Percentiles rank a stretch among this genome's conserved stretches.
Conservation (phyloP, 2,888 invertebrate species). For the Arrhopalites spinosus region DNA sequence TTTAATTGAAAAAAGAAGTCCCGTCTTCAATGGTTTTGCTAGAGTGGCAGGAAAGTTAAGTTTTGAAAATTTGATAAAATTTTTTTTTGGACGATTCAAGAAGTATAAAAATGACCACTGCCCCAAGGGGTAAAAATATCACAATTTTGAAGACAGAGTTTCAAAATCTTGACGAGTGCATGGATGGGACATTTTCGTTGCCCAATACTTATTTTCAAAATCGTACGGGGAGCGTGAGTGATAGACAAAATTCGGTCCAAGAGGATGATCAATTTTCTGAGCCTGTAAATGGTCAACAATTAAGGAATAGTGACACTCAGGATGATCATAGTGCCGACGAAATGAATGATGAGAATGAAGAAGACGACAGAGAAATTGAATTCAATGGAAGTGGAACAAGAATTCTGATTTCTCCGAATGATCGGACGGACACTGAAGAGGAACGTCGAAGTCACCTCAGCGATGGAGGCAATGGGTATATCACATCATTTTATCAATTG, state of each 20-base stretch:
- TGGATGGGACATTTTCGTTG: constrained; percentile 14
- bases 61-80: not conserved
- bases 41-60: too few species aligned
- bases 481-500: not conserved
- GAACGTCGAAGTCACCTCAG: constrained; percentile 36
- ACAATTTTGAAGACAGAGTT: constrained; percentile 24
- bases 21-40: too few species aligned
- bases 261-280: not conserved
- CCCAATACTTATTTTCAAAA: constrained; percentile 27
- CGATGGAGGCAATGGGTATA: constrained; percentile 35
- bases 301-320: not conserved
- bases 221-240: constrained; percentile 1
- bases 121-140: constrained; percentile 2
- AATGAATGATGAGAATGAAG: constrained; percentile 23
- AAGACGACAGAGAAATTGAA: constrained; percentile 23
- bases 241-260: too few species aligned
- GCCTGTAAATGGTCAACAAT: not conserved
- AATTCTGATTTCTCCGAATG: constrained; percentile 27
- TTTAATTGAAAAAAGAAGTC: too few species aligned
- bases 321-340: constrained; percentile 5
- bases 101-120: constrained; percentile 17
- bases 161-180: constrained; percentile 18
- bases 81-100: not conserved
- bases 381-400: constrained; percentile 15
- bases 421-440: constrained; percentile 35